Conservation (phyloP, 2,113 vertebrate species). For the Bubo bubo region DNA sequence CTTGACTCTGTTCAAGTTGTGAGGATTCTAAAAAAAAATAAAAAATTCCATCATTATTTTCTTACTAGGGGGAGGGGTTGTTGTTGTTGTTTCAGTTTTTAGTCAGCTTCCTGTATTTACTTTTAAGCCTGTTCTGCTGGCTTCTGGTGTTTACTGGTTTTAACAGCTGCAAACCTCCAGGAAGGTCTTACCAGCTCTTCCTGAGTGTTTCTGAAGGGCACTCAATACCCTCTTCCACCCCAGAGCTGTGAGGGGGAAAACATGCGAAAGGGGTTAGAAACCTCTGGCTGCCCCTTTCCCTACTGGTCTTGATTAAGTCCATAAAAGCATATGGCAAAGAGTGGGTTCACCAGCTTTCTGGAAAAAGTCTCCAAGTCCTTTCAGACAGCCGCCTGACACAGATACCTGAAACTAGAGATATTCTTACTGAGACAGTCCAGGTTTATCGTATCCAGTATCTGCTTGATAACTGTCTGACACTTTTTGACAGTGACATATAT, state of each 20-base stretch:
- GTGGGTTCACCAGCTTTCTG: neutral
- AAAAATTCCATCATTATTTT: slow-evolving; percentile 56
- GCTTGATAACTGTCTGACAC: no score
- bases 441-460: rapidly evolving
- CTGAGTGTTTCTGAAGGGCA: slow-evolving; percentile 19
- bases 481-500: rapidly evolving
- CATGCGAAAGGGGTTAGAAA: neutral
- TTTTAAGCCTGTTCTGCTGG: slow-evolving; percentile 45
- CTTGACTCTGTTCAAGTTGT: slow-evolving; percentile 29
- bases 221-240: neutral
- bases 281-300: neutral
- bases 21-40: neutral
- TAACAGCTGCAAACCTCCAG: slow-evolving; percentile 71
- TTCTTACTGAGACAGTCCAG: rapidly evolving
- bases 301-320: neutral
- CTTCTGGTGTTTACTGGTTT: slow-evolving; percentile 67
- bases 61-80: neutral
- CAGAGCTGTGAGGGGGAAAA: neutral
- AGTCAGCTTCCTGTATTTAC: slow-evolving; percentile 78
- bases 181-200: slow-evolving; percentile 65
- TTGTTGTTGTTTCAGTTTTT: slow-evolving; percentile 68
- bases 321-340: neutral
- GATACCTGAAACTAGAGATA: neutral
- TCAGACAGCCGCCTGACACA: neutral
- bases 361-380: neutral